Evolutionary conservation across 2,797 vertebrate species (phyloP).

Genomic region (Pseudochromis fuscus): DNA sequence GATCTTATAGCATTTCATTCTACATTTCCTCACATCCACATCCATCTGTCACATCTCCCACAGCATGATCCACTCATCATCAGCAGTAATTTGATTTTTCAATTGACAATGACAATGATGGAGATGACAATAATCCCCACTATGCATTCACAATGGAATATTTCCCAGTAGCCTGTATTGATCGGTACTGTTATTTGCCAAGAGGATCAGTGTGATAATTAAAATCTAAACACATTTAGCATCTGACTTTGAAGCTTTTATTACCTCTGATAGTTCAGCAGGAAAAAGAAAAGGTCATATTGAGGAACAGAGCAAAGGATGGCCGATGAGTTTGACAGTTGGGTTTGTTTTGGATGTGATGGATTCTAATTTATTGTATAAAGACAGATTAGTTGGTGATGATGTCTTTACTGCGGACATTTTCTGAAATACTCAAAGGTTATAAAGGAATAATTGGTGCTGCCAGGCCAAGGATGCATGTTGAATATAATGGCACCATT

Average conservation of each 20-base stretch:
- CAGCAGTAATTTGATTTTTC: constrained; percentile 80
- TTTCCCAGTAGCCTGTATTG: constrained; percentile 84
- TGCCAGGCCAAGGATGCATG: background rate
- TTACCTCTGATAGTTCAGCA: constrained; percentile 80
- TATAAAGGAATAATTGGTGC: constrained; percentile 39
- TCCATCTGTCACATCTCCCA: constrained; percentile 54
- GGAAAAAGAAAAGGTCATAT: constrained; percentile 83
- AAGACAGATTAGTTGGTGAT: constrained; percentile 67
- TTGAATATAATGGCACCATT: background rate
- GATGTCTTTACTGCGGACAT: constrained; percentile 46
- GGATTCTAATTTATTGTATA: constrained; percentile 70
- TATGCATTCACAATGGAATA: constrained; percentile 82
- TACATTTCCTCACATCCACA: constrained; percentile 36
- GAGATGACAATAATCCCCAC: constrained; percentile 75
- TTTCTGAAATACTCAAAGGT: constrained; percentile 48
- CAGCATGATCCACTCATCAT: constrained; percentile 63
- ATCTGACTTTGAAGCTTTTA: constrained; percentile 79
- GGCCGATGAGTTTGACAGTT: constrained; percentile 68
- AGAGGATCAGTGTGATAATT: constrained; percentile 86
- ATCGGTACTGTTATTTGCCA: constrained; percentile 87
- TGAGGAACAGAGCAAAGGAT: constrained; percentile 51
- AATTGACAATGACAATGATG: constrained; percentile 73
- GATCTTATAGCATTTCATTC: constrained; percentile 21
- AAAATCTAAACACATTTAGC: constrained; percentile 86
- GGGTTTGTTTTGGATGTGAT: constrained; percentile 76